Evolutionary conservation across 37 sponge, comb jelly and placozoan species (phyloP).

Genomic region (Chondrilla cf. caribensis): DNA sequence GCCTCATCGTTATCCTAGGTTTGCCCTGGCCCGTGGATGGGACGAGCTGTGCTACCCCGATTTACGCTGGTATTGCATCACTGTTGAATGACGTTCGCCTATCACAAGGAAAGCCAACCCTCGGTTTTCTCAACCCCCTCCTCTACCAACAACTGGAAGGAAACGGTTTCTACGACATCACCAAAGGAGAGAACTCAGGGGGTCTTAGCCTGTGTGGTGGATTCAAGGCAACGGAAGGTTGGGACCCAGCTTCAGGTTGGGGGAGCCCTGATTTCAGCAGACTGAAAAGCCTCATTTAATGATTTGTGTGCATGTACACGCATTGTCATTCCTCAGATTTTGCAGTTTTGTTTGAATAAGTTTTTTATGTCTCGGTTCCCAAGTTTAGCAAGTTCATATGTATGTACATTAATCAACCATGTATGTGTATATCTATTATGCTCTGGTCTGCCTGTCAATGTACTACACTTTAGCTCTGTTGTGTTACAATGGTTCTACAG

Average conservation of each 20-base stretch:
- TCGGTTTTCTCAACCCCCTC: constrained; percentile 95
- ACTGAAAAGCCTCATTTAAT: constrained; percentile 14
- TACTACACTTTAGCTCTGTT: no score
- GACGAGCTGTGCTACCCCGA: constrained; percentile 86
- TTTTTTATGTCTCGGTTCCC: no score
- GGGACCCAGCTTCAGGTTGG: constrained; percentile 90
- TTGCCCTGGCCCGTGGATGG: constrained; percentile 56
- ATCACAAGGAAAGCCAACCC: constrained; percentile 61
- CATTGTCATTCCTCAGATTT: no score
- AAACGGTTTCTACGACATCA: constrained; percentile 76
- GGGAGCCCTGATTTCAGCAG: constrained; percentile 76
- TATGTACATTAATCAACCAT: no score
- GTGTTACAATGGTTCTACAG: no score
- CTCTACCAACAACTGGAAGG: constrained; percentile 73
- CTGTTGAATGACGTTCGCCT: constrained; percentile 87
- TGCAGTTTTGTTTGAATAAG: no score
- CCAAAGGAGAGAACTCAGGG: constrained; percentile 23
- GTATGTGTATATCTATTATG: no score
- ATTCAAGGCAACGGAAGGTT: constrained; percentile 70
- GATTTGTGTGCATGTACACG: no score
- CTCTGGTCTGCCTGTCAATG: no score
- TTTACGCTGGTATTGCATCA: constrained; percentile 81
- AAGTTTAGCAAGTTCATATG: no score
- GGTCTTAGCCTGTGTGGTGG: constrained; percentile 43
- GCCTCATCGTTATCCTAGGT: constrained; percentile 53